phyloP scores from a whole-genome alignment of 2,888 invertebrate genomes.

The Acrocyrtus sp. region DNA sequence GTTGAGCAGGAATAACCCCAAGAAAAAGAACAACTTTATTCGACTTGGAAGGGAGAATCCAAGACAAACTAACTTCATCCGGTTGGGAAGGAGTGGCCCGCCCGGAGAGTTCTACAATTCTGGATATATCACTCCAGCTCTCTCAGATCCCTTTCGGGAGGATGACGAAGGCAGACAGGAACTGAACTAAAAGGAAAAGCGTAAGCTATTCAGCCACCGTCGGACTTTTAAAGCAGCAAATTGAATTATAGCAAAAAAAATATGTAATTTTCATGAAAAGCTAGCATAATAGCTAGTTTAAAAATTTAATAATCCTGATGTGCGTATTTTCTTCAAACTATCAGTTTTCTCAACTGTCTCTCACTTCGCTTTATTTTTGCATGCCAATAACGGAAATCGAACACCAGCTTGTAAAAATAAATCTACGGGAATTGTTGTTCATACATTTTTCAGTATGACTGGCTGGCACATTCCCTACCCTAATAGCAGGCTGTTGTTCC shows the following conservation, averaged over 20 bases:
- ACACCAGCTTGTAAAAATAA: too few species aligned
- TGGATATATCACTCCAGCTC: constrained; percentile 39
- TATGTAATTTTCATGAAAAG: too few species aligned
- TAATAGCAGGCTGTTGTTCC: too few species aligned
- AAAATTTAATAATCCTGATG: too few species aligned
- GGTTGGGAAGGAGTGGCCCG: constrained; percentile 59
- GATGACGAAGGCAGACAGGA: constrained; percentile 21
- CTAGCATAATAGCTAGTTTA: too few species aligned
- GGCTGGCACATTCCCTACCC: background rate
- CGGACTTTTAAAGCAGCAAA: too few species aligned
- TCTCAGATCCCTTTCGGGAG: constrained; percentile 36
- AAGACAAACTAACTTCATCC: constrained; percentile 61
- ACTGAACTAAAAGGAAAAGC: constrained; percentile 13
- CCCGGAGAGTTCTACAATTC: constrained; percentile 33
- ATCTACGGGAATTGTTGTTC: background rate
- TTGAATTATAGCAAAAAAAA: too few species aligned
- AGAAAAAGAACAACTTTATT: constrained; percentile 63
- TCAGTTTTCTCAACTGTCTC: too few species aligned
- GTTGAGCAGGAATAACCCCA: constrained; percentile 34
- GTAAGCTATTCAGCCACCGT: too few species aligned
- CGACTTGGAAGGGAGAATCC: constrained; percentile 63
- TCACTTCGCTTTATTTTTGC: too few species aligned
- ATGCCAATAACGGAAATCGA: too few species aligned
- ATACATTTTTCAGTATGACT: background rate
- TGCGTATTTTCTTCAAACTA: too few species aligned